Conservation (phyloP, 2,888 invertebrate genomes). For the Yponomeuta plumbellus region DNA sequence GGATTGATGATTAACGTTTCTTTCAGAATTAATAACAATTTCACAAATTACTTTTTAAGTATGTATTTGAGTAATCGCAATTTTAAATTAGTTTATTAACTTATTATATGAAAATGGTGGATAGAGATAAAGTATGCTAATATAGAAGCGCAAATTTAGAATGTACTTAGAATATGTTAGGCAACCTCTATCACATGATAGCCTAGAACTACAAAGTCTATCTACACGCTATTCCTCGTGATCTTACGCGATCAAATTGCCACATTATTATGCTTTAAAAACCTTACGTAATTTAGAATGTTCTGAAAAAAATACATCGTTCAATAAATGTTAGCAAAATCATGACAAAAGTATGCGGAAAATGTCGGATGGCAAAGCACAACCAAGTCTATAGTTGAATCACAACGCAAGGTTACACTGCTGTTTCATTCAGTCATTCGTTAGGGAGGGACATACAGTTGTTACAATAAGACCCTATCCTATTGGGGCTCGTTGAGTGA, state of each 20-base stretch:
- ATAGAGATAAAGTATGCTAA: neutral
- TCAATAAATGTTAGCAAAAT: neutral
- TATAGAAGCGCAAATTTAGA: conserved; percentile 26
- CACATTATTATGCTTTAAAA: conserved; percentile 28
- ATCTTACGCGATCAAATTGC: conserved; percentile 3
- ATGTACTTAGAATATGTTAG: conserved; percentile 46
- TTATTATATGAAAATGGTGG: neutral
- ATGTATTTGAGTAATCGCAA: neutral
- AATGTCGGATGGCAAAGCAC: conserved; percentile 1
- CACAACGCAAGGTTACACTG: conserved; percentile 6
- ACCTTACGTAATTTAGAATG: neutral
- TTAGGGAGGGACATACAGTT: too few relatives aligned
- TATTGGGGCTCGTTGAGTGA: too few relatives aligned
- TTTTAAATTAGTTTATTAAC: neutral
- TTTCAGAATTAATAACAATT: too few relatives aligned
- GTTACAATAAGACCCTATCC: too few relatives aligned
- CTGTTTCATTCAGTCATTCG: neutral
- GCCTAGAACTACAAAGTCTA: conserved; percentile 50
- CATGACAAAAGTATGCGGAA: neutral
- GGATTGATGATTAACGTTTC: too few relatives aligned
- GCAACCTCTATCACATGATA: conserved; percentile 64
- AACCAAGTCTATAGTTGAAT: neutral
- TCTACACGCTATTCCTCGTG: conserved; percentile 7
- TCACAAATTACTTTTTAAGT: neutral
- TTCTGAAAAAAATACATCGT: neutral